Base-by-base conservation (phyloP, 2,113 vertebrate species). In the Xiphias gladius region DNA sequence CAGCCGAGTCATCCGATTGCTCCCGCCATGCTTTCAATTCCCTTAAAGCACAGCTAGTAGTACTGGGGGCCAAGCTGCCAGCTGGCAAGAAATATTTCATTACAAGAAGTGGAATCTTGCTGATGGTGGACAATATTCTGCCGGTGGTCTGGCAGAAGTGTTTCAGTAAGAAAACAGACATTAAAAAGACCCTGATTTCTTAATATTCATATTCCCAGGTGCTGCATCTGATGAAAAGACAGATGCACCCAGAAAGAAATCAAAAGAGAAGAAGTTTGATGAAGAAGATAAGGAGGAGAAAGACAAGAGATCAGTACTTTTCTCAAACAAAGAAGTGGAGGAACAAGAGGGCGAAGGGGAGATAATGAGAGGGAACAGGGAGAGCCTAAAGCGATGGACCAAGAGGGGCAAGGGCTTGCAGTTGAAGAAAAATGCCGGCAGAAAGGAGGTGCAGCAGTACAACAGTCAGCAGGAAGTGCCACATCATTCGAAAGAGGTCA, bases 401-500 rank as follows among this genome's bases (percentile, higher is more conserved):
- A 95, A 93, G 85, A 94, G 95, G 93, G 95, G 84, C 59, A 91
- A 94, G 78, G 90, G 92, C 17, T 35, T 67, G 17, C 93, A 35
- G 3, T 4, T 68, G 73, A 83, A 86, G 79, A 91, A 74, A 78
- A 92, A 88, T 63, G 80, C 78, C 81, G 94, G 4, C 86, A 58
- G 7, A 28, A 39, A 87, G 61, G 84, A 84, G 73, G 94, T 93
- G 32, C 59, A 67, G 57, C 70, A 78, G 96, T 61, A 30, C 41
- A 30, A 92, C 48, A 63, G 24, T 22, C 69, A 68, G 58, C 66
- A 73, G 37, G 87, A 86, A 46, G 80, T 63, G 13, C 92, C 95
- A 26, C 97, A 94, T 5, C 94, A 96, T 72, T 96, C 96, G 0
- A 96, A 94, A 77, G 97, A 97, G 80, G 94, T 94, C 35, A 85